phyloP scores from a whole-genome alignment of 2,888 invertebrate species.

The Allophyes oxyacanthae region DNA sequence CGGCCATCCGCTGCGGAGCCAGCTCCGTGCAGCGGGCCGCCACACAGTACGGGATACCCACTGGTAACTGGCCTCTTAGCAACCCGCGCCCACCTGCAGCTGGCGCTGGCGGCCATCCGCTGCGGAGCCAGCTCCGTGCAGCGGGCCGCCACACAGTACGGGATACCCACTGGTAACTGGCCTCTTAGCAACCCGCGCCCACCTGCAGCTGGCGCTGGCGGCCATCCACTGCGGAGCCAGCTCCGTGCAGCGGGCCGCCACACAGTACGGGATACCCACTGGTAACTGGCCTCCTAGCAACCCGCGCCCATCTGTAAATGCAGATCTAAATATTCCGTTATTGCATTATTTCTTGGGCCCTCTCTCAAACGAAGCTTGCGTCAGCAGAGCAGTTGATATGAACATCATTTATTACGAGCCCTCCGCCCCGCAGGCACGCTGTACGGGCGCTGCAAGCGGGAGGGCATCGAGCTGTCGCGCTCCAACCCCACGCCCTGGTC shows the following conservation, averaged over 20 bases:
- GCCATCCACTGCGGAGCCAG: conserved; percentile 94
- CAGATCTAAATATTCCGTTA: too few relatives aligned
- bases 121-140: conserved; percentile 95
- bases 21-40: conserved; percentile 96
- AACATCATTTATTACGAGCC: too few relatives aligned
- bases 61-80: conserved; percentile 75
- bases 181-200: too few relatives aligned
- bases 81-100: too few relatives aligned
- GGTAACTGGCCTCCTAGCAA: conserved; percentile 73
- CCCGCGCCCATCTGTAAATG: too few relatives aligned
- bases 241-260: conserved; percentile 95
- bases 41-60: conserved; percentile 96
- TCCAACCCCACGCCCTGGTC: conserved; percentile 98
- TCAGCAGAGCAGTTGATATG: too few relatives aligned
- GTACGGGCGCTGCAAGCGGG: conserved; percentile 96
- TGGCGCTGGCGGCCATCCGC: conserved; percentile 94
- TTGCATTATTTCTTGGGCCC: too few relatives aligned
- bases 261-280: conserved; percentile 96
- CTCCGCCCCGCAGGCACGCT: conserved; percentile 93
- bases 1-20: conserved; percentile 94
- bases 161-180: conserved; percentile 92
- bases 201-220: conserved; percentile 94
- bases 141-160: conserved; percentile 95
- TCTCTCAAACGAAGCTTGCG: too few relatives aligned
- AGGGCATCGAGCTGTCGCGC: conserved; percentile 96